These are phyloP conservation scores for Musca vetustissima DNA, from an alignment of 1,140 invertebrate species.

Conservation along the genomic window DNA sequence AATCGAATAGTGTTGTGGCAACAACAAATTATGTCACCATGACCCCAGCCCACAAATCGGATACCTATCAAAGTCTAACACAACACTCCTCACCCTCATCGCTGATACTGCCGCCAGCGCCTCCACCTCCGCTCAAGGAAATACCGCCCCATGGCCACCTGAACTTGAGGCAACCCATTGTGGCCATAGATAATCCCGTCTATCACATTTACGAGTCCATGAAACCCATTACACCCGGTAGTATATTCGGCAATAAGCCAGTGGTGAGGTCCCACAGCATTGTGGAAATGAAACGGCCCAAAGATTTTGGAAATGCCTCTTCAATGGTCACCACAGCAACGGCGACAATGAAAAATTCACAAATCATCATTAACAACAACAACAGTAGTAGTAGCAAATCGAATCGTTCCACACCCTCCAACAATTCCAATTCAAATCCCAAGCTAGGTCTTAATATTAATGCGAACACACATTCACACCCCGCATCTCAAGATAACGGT, in stretches of 20 bases:
- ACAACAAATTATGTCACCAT: slow-evolving; percentile 17
- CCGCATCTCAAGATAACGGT: not conserved
- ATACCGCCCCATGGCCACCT: slow-evolving; percentile 28
- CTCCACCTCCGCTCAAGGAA: slow-evolving; percentile 38
- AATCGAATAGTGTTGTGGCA: not conserved
- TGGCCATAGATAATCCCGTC: slow-evolving; percentile 69
- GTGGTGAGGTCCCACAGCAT: slow-evolving; percentile 64
- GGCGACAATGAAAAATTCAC: slow-evolving; percentile 13
- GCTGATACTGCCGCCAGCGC: not conserved
- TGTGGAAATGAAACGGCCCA: slow-evolving; percentile 59
- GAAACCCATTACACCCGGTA: slow-evolving; percentile 56
- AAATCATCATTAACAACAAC: slow-evolving; percentile 12
- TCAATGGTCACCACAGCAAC: not conserved
- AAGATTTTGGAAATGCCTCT: slow-evolving; percentile 28
- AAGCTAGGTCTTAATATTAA: not conserved
- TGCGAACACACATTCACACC: slow-evolving; percentile 6
- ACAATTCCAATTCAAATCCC: not conserved
- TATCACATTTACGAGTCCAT: slow-evolving; percentile 77
- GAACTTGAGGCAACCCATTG: slow-evolving; percentile 40
- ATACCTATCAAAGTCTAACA: slow-evolving; percentile 4
- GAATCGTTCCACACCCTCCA: slow-evolving; percentile 8
- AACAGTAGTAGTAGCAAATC: not conserved
- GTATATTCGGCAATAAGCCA: slow-evolving; percentile 55
- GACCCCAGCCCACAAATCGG: not conserved
- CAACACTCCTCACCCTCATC: slow-evolving; percentile 15